Conservation (phyloP, 2,113 vertebrate species). For the Hemichromis elongatus region DNA sequence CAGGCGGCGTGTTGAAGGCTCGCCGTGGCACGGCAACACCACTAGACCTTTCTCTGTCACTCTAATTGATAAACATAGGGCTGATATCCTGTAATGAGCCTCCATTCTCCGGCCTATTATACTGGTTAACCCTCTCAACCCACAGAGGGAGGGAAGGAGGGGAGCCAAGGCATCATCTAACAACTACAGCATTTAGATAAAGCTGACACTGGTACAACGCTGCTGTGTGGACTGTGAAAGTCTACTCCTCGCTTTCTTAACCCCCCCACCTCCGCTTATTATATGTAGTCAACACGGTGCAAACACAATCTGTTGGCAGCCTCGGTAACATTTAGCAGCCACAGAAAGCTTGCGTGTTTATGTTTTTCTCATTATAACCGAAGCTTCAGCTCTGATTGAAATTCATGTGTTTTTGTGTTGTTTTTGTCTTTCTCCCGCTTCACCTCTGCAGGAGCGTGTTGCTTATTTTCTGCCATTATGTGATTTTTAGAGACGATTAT, state of each 20-base stretch:
- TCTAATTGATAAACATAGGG: constrained; percentile 69
- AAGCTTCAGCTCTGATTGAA: not conserved
- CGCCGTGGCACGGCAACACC: constrained; percentile 5
- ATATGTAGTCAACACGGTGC: not conserved
- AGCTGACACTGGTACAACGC: constrained; percentile 28
- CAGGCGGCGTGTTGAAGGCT: constrained; percentile 31
- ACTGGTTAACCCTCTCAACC: constrained; percentile 68
- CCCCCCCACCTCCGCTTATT: not conserved
- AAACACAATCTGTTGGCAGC: not conserved
- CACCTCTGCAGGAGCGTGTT: not conserved
- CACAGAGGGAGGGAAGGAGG: constrained; percentile 26
- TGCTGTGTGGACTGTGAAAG: not conserved
- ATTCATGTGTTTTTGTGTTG: not conserved
- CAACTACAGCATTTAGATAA: constrained; percentile 63
- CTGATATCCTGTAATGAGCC: constrained; percentile 68
- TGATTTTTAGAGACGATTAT: constrained; percentile 6
- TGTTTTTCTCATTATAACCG: not conserved
- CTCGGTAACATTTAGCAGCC: not conserved
- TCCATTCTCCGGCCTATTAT: constrained; percentile 62
- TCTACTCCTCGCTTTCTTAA: not conserved
- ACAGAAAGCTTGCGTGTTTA: not conserved
- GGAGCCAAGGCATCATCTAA: constrained; percentile 36
- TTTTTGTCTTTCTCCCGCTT: not conserved
- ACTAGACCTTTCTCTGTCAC: constrained; percentile 53
- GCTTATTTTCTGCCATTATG: not conserved